These are phyloP conservation scores for Globodera rostochiensis DNA, from an alignment of 1,140 invertebrate species.

Conservation along the genomic window DNA sequence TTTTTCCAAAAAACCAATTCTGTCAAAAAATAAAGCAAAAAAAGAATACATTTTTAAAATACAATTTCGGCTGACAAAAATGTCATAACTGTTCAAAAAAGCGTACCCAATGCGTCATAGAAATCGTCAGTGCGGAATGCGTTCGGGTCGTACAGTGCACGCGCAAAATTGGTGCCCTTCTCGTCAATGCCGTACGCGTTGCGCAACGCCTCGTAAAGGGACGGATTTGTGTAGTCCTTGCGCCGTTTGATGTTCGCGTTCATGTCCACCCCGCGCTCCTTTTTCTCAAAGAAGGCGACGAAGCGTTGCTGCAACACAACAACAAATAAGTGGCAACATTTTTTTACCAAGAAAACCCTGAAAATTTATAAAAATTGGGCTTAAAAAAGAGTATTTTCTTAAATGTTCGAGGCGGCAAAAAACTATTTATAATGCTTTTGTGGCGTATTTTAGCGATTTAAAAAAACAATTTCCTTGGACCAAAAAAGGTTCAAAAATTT, in stretches of 20 bases:
- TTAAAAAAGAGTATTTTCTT: too few species aligned
- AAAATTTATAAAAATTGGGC: too few species aligned
- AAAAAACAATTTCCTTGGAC: too few species aligned
- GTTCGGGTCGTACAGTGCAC: conserved; percentile 22
- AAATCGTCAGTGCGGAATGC: conserved; percentile 22
- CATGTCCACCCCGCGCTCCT: conserved; percentile 22
- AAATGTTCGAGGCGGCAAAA: too few species aligned
- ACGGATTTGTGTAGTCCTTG: conserved; percentile 28
- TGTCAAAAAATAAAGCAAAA: too few species aligned
- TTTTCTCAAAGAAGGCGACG: conserved; percentile 13
- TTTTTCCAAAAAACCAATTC: too few species aligned
- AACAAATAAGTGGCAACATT: neutral
- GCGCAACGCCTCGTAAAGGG: conserved; percentile 26
- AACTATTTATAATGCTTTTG: neutral
- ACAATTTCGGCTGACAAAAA: too few species aligned
- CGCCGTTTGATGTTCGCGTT: conserved; percentile 24
- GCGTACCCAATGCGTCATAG: conserved; percentile 24
- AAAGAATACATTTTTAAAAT: neutral
- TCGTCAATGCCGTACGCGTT: conserved; percentile 28
- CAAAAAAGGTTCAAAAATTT: too few species aligned
- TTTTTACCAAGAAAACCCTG: too few species aligned
- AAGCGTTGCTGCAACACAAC: conserved; percentile 18
- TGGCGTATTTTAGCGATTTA: too few species aligned
- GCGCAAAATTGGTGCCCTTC: conserved; percentile 28
- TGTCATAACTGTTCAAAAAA: neutral